phyloP scores from a whole-genome alignment of 2,888 invertebrate genomes.

The Seladonia tumulorum region DNA sequence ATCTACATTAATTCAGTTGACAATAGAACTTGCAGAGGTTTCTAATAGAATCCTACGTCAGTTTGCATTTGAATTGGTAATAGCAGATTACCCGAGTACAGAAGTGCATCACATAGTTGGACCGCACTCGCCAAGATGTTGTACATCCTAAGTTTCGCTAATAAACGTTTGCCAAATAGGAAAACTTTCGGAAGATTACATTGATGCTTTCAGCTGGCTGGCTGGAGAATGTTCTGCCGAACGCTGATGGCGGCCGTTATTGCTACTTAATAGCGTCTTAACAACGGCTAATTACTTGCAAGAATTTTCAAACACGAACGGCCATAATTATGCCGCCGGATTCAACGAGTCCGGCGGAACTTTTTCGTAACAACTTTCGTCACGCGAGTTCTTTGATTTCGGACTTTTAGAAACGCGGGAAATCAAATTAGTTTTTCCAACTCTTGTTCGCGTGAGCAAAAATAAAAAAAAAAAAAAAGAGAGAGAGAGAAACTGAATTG shows the following conservation, averaged over 20 bases:
- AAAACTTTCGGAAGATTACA: background rate
- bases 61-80: constrained; percentile 9
- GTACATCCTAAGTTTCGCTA: background rate
- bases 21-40: background rate
- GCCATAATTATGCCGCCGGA: background rate
- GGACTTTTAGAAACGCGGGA: background rate
- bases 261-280: background rate
- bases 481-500: background rate
- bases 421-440: background rate
- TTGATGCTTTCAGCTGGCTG: background rate
- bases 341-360: background rate
- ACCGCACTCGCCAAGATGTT: background rate
- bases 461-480: too few relatives aligned
- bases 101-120: background rate
- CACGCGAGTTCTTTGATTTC: background rate
- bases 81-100: background rate
- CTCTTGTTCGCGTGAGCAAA: background rate
- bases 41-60: background rate
- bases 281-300: background rate
- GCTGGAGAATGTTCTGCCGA: background rate
- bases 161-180: background rate
- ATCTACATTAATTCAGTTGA: background rate
- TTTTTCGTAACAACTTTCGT: background rate
- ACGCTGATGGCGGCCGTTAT: background rate
- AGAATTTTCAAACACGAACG: background rate